These are phyloP conservation scores for Nerophis lumbriciformis DNA, from an alignment of 2,113 vertebrate species.

Conservation along the genomic window DNA sequence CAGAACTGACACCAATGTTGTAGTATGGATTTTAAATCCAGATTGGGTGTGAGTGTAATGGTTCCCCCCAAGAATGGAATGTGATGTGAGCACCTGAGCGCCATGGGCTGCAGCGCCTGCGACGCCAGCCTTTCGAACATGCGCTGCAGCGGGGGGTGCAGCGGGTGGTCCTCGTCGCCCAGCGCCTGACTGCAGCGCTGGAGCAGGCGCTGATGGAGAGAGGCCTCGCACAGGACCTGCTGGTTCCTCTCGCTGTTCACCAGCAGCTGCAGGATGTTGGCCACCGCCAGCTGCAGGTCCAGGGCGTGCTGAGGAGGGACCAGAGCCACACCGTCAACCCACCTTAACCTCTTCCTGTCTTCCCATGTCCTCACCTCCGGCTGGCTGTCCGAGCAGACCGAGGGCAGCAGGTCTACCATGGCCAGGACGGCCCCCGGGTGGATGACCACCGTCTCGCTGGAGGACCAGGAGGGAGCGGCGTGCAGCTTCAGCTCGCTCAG, in stretches of 20 bases:
- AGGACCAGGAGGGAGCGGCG: conserved; percentile 62
- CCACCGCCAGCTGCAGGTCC: conserved; percentile 91
- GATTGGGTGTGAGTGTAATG: no score
- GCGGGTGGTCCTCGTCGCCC: conserved; percentile 88
- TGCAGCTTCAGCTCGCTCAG: conserved; percentile 81
- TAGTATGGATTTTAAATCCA: no score
- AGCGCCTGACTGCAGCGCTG: conserved; percentile 89
- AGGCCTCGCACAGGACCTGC: conserved; percentile 91
- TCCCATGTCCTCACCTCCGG: conserved; percentile 80
- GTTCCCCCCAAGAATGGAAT: neutral
- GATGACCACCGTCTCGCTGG: conserved; percentile 84
- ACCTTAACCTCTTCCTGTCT: neutral
- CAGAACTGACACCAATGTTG: no score
- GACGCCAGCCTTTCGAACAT: conserved; percentile 97
- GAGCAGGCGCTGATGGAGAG: conserved; percentile 86
- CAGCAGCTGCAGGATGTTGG: conserved; percentile 89
- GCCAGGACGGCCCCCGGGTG: conserved; percentile 92
- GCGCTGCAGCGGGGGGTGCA: conserved; percentile 91
- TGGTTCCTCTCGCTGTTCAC: conserved; percentile 94
- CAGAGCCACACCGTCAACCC: no score
- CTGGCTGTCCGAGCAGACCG: conserved; percentile 83
- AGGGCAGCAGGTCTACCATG: conserved; percentile 91
- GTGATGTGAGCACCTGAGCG: conserved; percentile 77
- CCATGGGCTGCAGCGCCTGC: conserved; percentile 91
- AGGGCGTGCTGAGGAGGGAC: conserved; percentile 78